A percentile compares a stretch with the other conserved stretches of the same genome.
phyloP scores from a whole-genome alignment of 1,140 invertebrate species.

The Cydia strobilella region DNA sequence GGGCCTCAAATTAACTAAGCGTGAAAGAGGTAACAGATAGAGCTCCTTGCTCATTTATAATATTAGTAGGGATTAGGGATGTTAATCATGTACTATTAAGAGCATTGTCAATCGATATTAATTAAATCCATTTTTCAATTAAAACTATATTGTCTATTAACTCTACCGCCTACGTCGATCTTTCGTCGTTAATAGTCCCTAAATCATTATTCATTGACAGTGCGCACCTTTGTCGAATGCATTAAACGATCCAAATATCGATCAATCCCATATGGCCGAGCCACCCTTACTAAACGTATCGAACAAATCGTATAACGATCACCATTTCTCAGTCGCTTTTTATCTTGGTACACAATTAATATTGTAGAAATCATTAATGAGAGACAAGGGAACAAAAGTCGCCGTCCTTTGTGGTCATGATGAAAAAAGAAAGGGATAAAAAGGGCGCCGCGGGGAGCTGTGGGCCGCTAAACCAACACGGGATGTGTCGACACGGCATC shows the following conservation, averaged over 20 bases:
- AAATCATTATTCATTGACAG: slow-evolving; percentile 31
- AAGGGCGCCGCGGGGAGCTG: slow-evolving; percentile 61
- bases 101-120: background rate
- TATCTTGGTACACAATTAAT: slow-evolving; percentile 70
- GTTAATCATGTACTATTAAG: background rate
- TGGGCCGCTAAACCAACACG: slow-evolving; percentile 67
- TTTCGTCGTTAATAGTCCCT: slow-evolving; percentile 26
- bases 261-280: slow-evolving; percentile 27
- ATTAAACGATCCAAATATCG: slow-evolving; percentile 31
- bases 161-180: slow-evolving; percentile 2
- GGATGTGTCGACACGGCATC: slow-evolving; percentile 59
- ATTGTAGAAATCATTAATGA: slow-evolving; percentile 77
- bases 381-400: slow-evolving; percentile 74
- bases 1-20: too few relatives aligned
- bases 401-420: slow-evolving; percentile 68
- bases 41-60: too few relatives aligned
- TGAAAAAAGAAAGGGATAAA: slow-evolving; percentile 62
- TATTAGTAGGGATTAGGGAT: too few relatives aligned
- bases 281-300: slow-evolving; percentile 39
- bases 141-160: slow-evolving; percentile 11
- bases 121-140: slow-evolving; percentile 23
- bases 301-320: slow-evolving; percentile 61
- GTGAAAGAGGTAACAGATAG: too few relatives aligned
- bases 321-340: slow-evolving; percentile 74
- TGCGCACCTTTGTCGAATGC: slow-evolving; percentile 19